phyloP scores from a whole-genome alignment of 2,888 invertebrate species.

The Scaptomyza flava region DNA sequence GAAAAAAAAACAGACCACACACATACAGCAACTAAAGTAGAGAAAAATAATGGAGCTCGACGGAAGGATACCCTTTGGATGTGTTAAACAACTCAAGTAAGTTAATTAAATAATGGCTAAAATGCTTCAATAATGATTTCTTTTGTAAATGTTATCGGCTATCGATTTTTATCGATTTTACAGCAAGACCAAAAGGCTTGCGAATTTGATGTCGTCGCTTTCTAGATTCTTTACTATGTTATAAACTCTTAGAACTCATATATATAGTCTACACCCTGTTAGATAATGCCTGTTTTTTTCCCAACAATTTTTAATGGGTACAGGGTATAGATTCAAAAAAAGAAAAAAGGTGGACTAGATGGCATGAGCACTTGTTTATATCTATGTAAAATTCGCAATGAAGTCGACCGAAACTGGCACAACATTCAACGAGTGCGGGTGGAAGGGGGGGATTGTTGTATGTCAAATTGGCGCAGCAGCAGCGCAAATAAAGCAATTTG shows the following conservation, averaged over 20 bases:
- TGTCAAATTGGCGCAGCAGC: constrained; percentile 73
- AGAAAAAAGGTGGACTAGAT: constrained; percentile 69
- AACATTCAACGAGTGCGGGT: constrained; percentile 13
- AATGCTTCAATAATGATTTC: too few relatives aligned
- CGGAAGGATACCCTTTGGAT: not conserved
- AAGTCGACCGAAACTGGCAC: constrained; percentile 60
- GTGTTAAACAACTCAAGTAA: too few relatives aligned
- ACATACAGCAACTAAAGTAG: constrained; percentile 4
- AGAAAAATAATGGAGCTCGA: not conserved
- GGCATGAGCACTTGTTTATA: constrained; percentile 75
- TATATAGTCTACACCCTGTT: too few relatives aligned
- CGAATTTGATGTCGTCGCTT: too few relatives aligned
- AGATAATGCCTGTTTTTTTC: not conserved
- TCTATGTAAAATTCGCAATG: constrained; percentile 73
- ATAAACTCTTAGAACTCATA: too few relatives aligned
- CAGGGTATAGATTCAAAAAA: not conserved
- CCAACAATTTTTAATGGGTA: not conserved
- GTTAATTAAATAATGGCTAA: too few relatives aligned
- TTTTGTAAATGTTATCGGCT: too few relatives aligned
- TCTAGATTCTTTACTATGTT: too few relatives aligned
- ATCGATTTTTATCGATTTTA: not conserved
- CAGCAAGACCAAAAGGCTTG: not conserved
- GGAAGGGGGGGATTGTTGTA: constrained; percentile 12
- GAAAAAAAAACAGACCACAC: constrained; percentile 7
- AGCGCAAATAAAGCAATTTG: constrained; percentile 84